Evolutionary conservation across 2,888 invertebrate genomes (phyloP), one percentile per base, ranked within the genome.

Genomic region (Stenchaetothrips biformis): DNA sequence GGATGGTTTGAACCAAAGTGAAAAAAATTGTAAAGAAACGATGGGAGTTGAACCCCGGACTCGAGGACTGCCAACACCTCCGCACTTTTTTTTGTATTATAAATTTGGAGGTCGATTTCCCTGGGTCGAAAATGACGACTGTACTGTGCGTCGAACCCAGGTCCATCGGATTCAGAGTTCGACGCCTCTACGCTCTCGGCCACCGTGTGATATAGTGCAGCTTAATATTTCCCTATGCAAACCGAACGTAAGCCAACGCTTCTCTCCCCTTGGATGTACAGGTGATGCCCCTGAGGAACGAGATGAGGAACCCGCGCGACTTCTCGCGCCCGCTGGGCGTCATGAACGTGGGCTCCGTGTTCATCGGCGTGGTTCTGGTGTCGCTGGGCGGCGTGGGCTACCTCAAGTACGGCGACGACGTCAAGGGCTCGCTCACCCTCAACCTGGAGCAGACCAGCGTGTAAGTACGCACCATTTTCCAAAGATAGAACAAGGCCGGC

Each of bases 201-300:
- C 53, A 53, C 13, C 16, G 3, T 53, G 53, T 53, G 53, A 13
- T 13, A 53, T 1, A 53, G n/a, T n/a, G n/a, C n/a, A n/a, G n/a
- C n/a, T n/a, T n/a, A n/a, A n/a, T n/a, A n/a, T n/a, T n/a, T n/a
- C n/a, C n/a, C n/a, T n/a, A n/a, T n/a, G n/a, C n/a, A n/a, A n/a
- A n/a, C n/a, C n/a, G n/a, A n/a, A n/a, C n/a, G n/a, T n/a, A n/a
- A n/a, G n/a, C n/a, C n/a, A 37, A 37, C 37, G 37, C 2, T 37
- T 37, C 4, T 37, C 37, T 2, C 1, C 4, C 53, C n/a, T n/a
- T n/a, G n/a, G n/a, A n/a, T 74, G 21, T 7, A 2, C 85, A 96
- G 95, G 93, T 98, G n/a, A 88, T 99, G 82, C 98, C 98, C 0
- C 87, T 99, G 83, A 95, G 97, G 88, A 96, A 95, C 86, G 94